Base-by-base conservation (phyloP, 2,113 vertebrate species). In the Tupaia tana region DNA sequence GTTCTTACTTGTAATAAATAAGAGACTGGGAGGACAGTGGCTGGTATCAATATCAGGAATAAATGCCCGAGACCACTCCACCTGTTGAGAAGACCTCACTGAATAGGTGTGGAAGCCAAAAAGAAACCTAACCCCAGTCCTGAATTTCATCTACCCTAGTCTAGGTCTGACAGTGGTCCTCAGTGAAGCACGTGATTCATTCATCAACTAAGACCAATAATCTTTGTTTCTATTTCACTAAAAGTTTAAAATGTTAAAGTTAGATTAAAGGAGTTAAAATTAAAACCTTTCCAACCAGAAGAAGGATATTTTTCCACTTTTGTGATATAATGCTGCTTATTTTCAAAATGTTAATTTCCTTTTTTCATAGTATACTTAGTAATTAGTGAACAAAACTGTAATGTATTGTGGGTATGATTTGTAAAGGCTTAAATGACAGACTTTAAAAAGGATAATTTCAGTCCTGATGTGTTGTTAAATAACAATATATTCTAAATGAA, bases 341-440 rank as follows among this genome's bases (percentile, higher is more conserved):
- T 96, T 97, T 92, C 78, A 92, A 94, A 95, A 86, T 52, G 43
- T 80, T 94, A 82, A 97, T 96, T 96, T 95, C 56, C 69, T 75
- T 96, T 96, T 94, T 96, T 95, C 89, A 97, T 77, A 77, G 31
- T 90, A 70, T 58, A 87, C 91, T 94, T 96, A 81, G 83, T 94
- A 95, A 97, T 96, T 94, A 97, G 95, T 94, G 93, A 97, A 86
- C 86, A 97, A 95, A 96, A 80, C 66, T 43, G 18, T 96, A 93
- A 93, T 86, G 61, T 71, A 75, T 34, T 77, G n/a, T 81, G 79
- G 74, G 20, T 93, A 95, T 97, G 95, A 91, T 94, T 96, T 97
- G 29, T 93, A 95, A 97, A 94, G 78, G 29, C 78, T 91, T 95
- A 97, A 95, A 93, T 93, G 86, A 94, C 59, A 94, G 80, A 89